These are phyloP conservation scores for Mechanitis messenoides DNA, from an alignment of 2,888 invertebrate species.

Conservation along the genomic window DNA sequence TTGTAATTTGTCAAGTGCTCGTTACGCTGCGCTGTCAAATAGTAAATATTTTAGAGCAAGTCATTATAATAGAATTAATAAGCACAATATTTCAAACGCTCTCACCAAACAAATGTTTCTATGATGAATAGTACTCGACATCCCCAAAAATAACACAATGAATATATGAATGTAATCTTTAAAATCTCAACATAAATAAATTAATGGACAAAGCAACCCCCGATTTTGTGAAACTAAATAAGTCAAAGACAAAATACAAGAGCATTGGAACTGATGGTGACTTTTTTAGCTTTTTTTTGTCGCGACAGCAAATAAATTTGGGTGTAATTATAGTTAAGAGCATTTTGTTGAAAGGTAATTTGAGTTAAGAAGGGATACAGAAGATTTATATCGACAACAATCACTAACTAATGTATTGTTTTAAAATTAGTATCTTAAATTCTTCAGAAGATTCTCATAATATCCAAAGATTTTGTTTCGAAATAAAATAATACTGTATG, in stretches of 20 bases:
- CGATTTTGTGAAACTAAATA: conserved; percentile 44
- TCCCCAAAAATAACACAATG: conserved; percentile 58
- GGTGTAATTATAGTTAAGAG: conserved; percentile 62
- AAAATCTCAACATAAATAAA: conserved; percentile 55
- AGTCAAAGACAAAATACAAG: conserved; percentile 54
- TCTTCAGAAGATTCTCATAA: conserved; percentile 11
- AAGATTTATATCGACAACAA: conserved; percentile 57
- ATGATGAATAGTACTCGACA: conserved; percentile 46
- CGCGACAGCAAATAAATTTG: conserved; percentile 63
- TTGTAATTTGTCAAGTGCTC: conserved; percentile 23
- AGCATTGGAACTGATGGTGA: conserved; percentile 56
- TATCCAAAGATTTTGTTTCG: not conserved
- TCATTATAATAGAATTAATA: conserved; percentile 41
- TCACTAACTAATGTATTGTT: conserved; percentile 30
- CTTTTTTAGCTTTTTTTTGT: conserved; percentile 41
- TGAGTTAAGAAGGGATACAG: conserved; percentile 50
- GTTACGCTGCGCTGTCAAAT: conserved; percentile 26
- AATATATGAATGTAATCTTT: conserved; percentile 50
- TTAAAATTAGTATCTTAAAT: conserved; percentile 16
- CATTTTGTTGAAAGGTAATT: conserved; percentile 71
- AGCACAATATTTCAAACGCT: conserved; percentile 51
- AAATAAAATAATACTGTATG: not conserved
- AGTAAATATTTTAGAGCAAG: conserved; percentile 28
- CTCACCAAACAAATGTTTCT: conserved; percentile 48
- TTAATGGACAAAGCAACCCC: conserved; percentile 48